Evolutionary conservation across 2,113 vertebrate species (phyloP).

Genomic region (Limnothrissa miodon): DNA sequence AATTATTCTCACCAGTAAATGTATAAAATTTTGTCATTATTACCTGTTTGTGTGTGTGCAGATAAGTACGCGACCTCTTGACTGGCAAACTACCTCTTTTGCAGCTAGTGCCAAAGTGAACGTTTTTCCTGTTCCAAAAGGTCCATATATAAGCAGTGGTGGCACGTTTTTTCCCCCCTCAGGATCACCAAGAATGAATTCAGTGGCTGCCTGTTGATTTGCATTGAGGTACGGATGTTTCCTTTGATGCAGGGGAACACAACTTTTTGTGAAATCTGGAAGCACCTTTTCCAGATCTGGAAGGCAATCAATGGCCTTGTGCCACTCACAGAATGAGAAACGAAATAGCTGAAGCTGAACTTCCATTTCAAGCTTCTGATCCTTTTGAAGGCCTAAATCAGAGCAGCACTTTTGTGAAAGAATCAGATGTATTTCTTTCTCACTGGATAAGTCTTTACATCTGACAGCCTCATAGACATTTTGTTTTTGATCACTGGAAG

Average conservation of each 20-base stretch:
- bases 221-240: conserved; percentile 47
- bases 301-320: conserved; percentile 74
- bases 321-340: conserved; percentile 77
- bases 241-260: conserved; percentile 39
- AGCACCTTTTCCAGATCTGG: conserved; percentile 55
- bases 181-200: conserved; percentile 69
- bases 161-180: conserved; percentile 54
- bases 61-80: conserved; percentile 78
- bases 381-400: conserved; percentile 66
- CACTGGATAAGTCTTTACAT: conserved; percentile 57
- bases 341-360: conserved; percentile 86
- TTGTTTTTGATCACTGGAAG: conserved; percentile 44
- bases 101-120: conserved; percentile 85
- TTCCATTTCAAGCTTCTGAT: conserved; percentile 66
- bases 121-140: conserved; percentile 91
- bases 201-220: conserved; percentile 80
- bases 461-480: conserved; percentile 77
- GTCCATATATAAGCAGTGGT: conserved; percentile 87
- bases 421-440: conserved; percentile 70
- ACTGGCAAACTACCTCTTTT: conserved; percentile 71
- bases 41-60: conserved; percentile 94
- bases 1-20: background rate
- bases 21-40: background rate
- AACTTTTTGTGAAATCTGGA: conserved; percentile 52
- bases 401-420: conserved; percentile 75